phyloP scores from a whole-genome alignment of 1,140 invertebrate genomes.

The Plodia interpunctella region DNA sequence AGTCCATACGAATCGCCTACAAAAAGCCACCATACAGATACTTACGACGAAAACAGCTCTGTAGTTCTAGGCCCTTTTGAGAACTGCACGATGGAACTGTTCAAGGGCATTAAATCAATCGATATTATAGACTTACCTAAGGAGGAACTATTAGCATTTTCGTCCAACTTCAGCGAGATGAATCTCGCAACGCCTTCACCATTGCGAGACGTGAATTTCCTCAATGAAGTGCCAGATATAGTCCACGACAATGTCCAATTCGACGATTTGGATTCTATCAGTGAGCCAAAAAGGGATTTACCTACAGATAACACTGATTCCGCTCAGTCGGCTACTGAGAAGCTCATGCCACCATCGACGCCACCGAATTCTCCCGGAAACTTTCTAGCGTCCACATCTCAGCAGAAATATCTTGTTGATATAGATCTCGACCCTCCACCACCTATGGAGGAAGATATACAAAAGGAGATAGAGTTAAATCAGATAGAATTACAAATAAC shows the following conservation, averaged over 20 bases:
- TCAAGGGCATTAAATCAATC: conserved; percentile 71
- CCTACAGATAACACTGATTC: conserved; percentile 45
- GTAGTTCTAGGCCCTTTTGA: conserved; percentile 78
- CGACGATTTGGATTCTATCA: conserved; percentile 41
- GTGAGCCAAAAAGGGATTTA: conserved; percentile 38
- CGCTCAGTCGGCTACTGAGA: conserved; percentile 49
- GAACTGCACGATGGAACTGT: conserved; percentile 75
- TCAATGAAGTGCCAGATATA: conserved; percentile 68
- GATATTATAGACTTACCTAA: conserved; percentile 58
- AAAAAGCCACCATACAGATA: conserved; percentile 66
- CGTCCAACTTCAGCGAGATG: conserved; percentile 74
- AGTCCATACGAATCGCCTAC: conserved; percentile 66
- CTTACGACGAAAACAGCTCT: conserved; percentile 69
- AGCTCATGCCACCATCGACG: conserved; percentile 53
- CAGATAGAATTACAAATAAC: conserved; percentile 67
- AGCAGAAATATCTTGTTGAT: conserved; percentile 57
- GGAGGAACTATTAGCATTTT: conserved; percentile 73
- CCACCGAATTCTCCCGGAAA: conserved; percentile 66
- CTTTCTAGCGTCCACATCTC: conserved; percentile 52
- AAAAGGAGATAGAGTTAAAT: conserved; percentile 51
- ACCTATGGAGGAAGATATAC: conserved; percentile 22
- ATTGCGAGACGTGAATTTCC: conserved; percentile 59
- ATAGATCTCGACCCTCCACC: conserved; percentile 41
- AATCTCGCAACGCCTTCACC: conserved; percentile 68
- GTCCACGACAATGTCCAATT: conserved; percentile 48